Conservation (phyloP, 2,113 vertebrate genomes). For the Psammodynastes pulverulentus region DNA sequence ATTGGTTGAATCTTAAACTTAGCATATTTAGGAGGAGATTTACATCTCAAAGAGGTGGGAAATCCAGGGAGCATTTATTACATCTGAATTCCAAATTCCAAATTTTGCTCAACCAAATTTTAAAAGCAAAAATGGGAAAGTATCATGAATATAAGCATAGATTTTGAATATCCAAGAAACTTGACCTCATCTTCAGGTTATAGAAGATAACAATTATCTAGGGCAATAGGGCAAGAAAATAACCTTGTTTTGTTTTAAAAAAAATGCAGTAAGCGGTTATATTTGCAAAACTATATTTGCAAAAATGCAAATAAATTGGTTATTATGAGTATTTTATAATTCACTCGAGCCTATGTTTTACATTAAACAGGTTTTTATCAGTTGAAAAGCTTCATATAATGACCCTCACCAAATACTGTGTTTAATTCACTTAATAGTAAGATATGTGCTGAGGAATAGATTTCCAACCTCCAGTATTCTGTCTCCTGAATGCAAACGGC, state of each 20-base stretch:
- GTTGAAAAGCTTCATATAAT: background rate
- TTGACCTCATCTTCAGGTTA: background rate
- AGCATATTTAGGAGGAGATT: background rate
- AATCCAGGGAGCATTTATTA: background rate
- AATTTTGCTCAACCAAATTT: background rate
- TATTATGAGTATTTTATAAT: background rate
- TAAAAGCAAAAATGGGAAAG: background rate
- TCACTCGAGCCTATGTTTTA: background rate
- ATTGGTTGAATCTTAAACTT: background rate
- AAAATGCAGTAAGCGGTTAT: background rate
- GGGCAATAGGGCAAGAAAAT: background rate
- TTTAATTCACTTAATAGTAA: conserved; percentile 18
- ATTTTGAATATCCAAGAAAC: background rate
- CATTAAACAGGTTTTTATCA: background rate
- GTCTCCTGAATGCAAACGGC: conserved; percentile 93
- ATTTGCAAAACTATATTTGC: background rate
- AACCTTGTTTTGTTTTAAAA: background rate
- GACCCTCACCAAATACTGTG: background rate
- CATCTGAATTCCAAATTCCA: background rate
- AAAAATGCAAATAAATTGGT: background rate
- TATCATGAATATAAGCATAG: background rate
- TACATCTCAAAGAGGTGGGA: background rate
- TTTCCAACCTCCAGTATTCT: conserved; percentile 89
- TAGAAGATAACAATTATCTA: background rate
- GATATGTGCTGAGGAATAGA: background rate